Base-by-base conservation (phyloP, 30 jellyfish, hydroid and myxozoan genomes). In the Catostylus mosaicus region DNA sequence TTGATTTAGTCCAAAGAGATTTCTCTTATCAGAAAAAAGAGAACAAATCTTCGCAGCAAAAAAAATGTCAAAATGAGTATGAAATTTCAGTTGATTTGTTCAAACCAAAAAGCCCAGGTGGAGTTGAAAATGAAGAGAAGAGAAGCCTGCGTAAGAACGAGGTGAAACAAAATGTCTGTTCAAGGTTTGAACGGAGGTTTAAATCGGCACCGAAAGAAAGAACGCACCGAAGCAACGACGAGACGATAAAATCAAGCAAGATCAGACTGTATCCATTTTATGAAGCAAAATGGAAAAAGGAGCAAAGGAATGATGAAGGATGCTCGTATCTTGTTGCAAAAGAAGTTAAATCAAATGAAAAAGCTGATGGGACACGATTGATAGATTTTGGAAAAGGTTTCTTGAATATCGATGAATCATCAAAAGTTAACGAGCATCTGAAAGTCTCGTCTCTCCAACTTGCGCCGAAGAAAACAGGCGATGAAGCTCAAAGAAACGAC, bases 251-350 rank as follows among this genome's bases (percentile, higher is more conserved):
- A 24, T 43, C 92, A 7, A 69, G 66, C 43, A 82, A 63, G 36
- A 74, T 82, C 2, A 29, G 80, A 37, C 27, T 82, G 24, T 82
- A 68, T 72, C 92, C 92, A 20, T 82, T 82, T 69, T 70, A 70
- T 67, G 92, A 82, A 70, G 48, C 72, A 27, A 54, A 24, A 10
- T 82, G 92, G 92, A 31, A 4, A 26, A 75, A 52, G 5, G 88
- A 29, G 18, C 33, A 60, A 23, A 29, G 22, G n/a, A 26, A 20
- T 11, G 20, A 61, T 45, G 57, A 45, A 24, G 66, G 60, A 0
- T 12, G 4, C 30, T 22, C 9, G 4, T 51, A 18, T 26, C 3
- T 43, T 77, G 26, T 59, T 20, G 24, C 38, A 59, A 59, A 59
- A 59, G 63, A 50, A 16, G 63, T 18, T 8, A 65, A 65, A 0